Conservation (phyloP, 2,888 invertebrate genomes). For the Agonopterix alstromeriana region DNA sequence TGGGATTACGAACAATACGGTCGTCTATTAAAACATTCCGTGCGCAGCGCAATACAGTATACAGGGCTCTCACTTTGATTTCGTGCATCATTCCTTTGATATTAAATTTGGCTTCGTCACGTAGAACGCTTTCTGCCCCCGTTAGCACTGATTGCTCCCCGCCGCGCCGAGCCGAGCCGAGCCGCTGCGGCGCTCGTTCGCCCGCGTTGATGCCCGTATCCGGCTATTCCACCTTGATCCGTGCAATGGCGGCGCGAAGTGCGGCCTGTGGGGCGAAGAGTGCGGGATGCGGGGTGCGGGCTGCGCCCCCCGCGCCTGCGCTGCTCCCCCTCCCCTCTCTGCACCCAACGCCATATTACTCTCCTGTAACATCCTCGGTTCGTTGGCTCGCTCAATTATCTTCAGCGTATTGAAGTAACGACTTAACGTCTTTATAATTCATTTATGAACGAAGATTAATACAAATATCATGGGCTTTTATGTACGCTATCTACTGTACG, state of each 20-base stretch:
- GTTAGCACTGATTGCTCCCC: slow-evolving; percentile 39
- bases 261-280: slow-evolving; percentile 38
- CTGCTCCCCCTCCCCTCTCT: slow-evolving; percentile 45
- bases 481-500: background rate
- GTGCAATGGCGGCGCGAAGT: slow-evolving; percentile 16
- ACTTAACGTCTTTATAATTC: slow-evolving; percentile 25
- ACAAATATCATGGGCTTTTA: background rate
- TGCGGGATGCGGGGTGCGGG: slow-evolving; percentile 18
- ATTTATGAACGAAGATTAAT: background rate
- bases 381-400: slow-evolving; percentile 58
- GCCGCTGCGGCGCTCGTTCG: slow-evolving; percentile 16
- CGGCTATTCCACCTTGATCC: slow-evolving; percentile 23
- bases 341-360: slow-evolving; percentile 40
- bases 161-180: slow-evolving; percentile 10
- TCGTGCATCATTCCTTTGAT: slow-evolving; percentile 30
- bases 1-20: slow-evolving; percentile 9
- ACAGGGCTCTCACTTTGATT: slow-evolving; percentile 22
- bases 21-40: slow-evolving; percentile 14
- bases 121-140: slow-evolving; percentile 20
- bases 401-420: slow-evolving; percentile 35
- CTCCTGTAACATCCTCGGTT: slow-evolving; percentile 51
- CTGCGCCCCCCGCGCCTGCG: slow-evolving; percentile 39
- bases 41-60: slow-evolving; percentile 11
- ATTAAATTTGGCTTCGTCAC: slow-evolving; percentile 42
- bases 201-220: slow-evolving; percentile 27